Percentiles rank a stretch among this genome's conserved stretches.
Evolutionary conservation across 2,888 invertebrate genomes (phyloP).

Genomic region (Phytoseiulus persimilis): DNA sequence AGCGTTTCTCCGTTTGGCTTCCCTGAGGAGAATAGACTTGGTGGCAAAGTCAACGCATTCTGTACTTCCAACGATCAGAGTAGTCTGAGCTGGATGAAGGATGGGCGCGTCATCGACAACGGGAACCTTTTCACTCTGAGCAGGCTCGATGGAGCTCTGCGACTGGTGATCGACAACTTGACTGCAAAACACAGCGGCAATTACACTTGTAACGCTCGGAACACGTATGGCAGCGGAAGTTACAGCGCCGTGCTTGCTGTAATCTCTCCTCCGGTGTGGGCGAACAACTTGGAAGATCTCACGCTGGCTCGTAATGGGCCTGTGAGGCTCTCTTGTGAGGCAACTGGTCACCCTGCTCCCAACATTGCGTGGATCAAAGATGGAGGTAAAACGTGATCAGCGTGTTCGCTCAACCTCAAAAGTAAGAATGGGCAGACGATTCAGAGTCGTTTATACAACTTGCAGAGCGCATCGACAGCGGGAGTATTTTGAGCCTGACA

Average conservation of each 20-base stretch:
- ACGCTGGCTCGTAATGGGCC: not conserved
- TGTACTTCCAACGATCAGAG: slow-evolving; percentile 18
- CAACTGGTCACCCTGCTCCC: not conserved
- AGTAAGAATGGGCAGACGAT: not conserved
- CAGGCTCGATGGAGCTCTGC: not conserved
- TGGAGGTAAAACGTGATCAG: not conserved
- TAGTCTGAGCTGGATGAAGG: slow-evolving; percentile 7
- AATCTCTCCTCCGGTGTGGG: slow-evolving; percentile 5
- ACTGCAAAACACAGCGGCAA: not conserved
- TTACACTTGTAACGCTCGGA: slow-evolving; percentile 8
- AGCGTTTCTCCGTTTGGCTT: not conserved
- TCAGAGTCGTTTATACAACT: not conserved
- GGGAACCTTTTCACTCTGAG: not conserved
- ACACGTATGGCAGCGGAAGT: not conserved
- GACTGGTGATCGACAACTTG: not conserved
- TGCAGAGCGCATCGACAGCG: not conserved
- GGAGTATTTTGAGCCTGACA: not conserved
- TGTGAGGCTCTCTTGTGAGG: not conserved
- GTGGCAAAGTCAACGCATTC: slow-evolving; percentile 18
- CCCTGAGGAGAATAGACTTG: not conserved
- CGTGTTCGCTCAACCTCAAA: not conserved
- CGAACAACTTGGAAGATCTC: not conserved
- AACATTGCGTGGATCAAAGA: not conserved
- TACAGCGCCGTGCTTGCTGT: not conserved
- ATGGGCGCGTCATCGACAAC: not conserved